A percentile compares a stretch with the other conserved stretches of the same genome.
phyloP scores from a whole-genome alignment of 2,888 invertebrate genomes.

The Schizotus pectinicornis region DNA sequence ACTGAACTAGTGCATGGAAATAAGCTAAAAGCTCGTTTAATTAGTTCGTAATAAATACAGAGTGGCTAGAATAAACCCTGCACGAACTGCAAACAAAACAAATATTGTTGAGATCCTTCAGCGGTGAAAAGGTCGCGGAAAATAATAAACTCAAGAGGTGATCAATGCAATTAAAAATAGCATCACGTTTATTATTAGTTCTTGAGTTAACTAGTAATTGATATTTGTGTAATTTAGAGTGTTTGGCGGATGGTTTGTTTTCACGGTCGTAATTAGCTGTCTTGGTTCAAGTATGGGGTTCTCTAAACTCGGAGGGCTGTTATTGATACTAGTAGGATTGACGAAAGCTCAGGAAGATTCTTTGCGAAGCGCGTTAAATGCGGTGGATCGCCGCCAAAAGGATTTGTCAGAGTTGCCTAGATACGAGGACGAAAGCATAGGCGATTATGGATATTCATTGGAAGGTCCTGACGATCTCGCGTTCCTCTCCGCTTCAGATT shows the following conservation, averaged over 20 bases:
- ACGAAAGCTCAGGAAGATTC: constrained; percentile 54
- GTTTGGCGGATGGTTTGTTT: no score
- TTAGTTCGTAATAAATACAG: no score
- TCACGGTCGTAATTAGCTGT: not conserved
- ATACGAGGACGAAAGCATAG: constrained; percentile 39
- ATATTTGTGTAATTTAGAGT: no score
- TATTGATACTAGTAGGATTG: constrained; percentile 22
- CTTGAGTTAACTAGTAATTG: no score
- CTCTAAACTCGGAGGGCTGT: constrained; percentile 15
- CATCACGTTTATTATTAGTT: no score
- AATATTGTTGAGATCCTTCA: no score
- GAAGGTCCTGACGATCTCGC: constrained; percentile 43
- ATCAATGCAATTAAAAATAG: no score
- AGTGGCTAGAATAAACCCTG: no score
- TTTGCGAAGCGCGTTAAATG: constrained; percentile 58
- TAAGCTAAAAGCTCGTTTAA: not conserved
- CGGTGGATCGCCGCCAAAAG: constrained; percentile 59
- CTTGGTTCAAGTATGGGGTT: constrained; percentile 27
- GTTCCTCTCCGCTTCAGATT: constrained; percentile 37
- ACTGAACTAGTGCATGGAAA: no score
- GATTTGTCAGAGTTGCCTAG: constrained; percentile 42
- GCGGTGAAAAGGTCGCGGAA: no score
- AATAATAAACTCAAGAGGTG: no score
- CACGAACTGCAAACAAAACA: no score
- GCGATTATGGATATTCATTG: constrained; percentile 41